Base-by-base conservation (phyloP, 2,888 invertebrate genomes). In the Leptogaster cylindrica region DNA sequence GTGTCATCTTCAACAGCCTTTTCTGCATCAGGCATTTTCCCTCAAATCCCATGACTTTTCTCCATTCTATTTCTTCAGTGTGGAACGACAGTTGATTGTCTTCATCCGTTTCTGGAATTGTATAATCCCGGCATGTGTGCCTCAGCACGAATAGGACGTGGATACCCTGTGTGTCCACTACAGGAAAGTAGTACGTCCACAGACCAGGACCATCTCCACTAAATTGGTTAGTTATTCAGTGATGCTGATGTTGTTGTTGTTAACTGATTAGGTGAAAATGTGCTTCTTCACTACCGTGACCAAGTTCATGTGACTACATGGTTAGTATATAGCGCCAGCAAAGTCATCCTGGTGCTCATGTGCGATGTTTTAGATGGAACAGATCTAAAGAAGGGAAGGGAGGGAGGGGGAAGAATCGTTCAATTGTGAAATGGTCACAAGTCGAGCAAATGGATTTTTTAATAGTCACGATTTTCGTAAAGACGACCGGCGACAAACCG, bases 381-480 rank as follows among this genome's bases (percentile, higher is more conserved):
- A n/a, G n/a, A n/a, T n/a, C n/a, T n/a, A n/a, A n/a, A n/a, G n/a
- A n/a, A n/a, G n/a, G 51, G 51, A 51, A 2, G 16, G 36, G 16
- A 55, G 33, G 20, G 36, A 55, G 36, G 33, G 48, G 64, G 48
- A 46, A 16, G 64, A 64, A 64, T 64, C 64, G 65, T 65, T 65
- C 65, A 65, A 50, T 70, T 70, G 68, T 64, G 70, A 68, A 70
- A 70, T 70, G 70, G 68, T 70, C 68, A 70, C 66, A 70, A 68
- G 68, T 70, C 70, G 70, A 68, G 70, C 70, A 70, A 70, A 70
- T 70, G 70, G 68, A 70, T 70, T 68, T 68, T 68, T 68, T 68
- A 70, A 68, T 70, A 55, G 66, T 55, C 66, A 66, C 66, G 55
- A 66, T 66, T 65, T 65, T 51, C 51, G 27, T 39, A 41, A 50